Conservation (phyloP, 37 sponge, comb jelly and placozoan species). For the Crambe crambe region DNA sequence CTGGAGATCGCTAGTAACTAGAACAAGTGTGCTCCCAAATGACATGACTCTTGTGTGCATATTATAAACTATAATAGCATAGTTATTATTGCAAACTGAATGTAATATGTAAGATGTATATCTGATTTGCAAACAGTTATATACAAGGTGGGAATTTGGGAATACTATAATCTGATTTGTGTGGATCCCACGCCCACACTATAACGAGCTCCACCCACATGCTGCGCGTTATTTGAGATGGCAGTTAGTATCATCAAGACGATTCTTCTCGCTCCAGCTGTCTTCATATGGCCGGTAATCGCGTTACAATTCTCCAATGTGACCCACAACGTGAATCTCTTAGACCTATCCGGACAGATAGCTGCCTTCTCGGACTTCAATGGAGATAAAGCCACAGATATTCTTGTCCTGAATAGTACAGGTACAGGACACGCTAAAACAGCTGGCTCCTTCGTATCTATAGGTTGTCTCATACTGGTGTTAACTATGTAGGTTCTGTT, state of each 20-base stretch:
- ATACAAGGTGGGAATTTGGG: neutral
- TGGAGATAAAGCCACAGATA: conserved; percentile 49
- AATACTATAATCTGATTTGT: too few relatives aligned
- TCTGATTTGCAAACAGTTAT: neutral
- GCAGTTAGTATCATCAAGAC: neutral
- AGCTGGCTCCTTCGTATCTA: too few relatives aligned
- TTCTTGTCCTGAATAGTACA: conserved; percentile 24
- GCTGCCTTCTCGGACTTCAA: conserved; percentile 44
- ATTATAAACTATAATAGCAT: too few relatives aligned
- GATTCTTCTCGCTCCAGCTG: too few relatives aligned
- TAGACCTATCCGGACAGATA: neutral
- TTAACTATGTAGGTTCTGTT: neutral
- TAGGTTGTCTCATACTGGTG: too few relatives aligned
- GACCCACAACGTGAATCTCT: conserved; percentile 13
- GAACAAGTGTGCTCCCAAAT: too few relatives aligned
- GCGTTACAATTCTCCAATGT: conserved; percentile 24
- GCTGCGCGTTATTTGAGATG: neutral
- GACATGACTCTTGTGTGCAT: too few relatives aligned
- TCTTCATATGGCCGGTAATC: neutral
- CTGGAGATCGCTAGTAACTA: too few relatives aligned
- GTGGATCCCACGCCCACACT: too few relatives aligned
- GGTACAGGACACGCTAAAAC: neutral
- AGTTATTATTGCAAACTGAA: too few relatives aligned
- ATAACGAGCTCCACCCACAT: neutral
- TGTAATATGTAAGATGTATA: neutral